These are phyloP conservation scores for Dryococelus australis DNA, from an alignment of 2,888 invertebrate species.

Conservation along the genomic window DNA sequence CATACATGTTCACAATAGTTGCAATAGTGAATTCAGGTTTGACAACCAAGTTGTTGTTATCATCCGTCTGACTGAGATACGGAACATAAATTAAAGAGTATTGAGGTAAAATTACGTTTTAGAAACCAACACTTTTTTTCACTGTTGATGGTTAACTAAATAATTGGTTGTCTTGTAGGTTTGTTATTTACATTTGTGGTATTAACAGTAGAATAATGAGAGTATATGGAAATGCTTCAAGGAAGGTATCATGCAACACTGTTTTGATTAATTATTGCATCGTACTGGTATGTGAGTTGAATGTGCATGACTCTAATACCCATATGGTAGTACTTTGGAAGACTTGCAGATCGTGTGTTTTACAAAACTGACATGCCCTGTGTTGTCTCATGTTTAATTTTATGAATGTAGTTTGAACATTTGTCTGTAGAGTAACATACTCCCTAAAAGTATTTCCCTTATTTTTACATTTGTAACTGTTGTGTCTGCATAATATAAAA, in stretches of 20 bases:
- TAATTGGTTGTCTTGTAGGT: background rate
- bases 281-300: background rate
- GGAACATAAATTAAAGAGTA: no score
- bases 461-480: background rate
- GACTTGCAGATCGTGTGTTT: background rate
- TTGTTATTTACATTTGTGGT: background rate
- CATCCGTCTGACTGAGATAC: no score
- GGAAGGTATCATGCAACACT: background rate
- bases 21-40: no score
- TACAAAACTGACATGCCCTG: background rate
- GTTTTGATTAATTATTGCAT: background rate
- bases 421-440: background rate
- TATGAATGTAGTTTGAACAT: background rate
- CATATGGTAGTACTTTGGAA: conserved; percentile 9
- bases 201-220: background rate
- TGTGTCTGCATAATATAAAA: no score
- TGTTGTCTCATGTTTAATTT: background rate
- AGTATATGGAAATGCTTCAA: background rate
- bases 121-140: background rate
- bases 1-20: no score
- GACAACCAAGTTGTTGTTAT: no score
- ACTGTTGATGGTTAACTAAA: background rate
- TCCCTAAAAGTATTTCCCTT: background rate
- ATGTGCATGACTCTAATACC: background rate
- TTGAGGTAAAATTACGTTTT: no score